phyloP scores from a whole-genome alignment of 2,113 vertebrate genomes.

The Pelmatolapia mariae region DNA sequence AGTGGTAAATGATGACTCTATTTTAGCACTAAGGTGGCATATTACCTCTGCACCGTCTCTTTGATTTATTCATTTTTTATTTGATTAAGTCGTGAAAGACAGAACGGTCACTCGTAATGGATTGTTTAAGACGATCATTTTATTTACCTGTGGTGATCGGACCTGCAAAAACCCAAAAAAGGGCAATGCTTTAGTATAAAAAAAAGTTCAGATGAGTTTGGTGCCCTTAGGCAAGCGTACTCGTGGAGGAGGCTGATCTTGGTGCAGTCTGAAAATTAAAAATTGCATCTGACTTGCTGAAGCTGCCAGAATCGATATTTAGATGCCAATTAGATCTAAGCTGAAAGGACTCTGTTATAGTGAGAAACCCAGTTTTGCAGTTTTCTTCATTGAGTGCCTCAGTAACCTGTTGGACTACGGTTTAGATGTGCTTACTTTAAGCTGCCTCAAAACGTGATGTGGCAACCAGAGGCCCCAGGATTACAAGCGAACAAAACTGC shows the following conservation, averaged over 20 bases:
- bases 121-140: background rate
- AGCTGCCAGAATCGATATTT: background rate
- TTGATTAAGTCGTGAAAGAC: background rate
- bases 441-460: background rate
- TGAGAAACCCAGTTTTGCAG: background rate
- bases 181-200: background rate
- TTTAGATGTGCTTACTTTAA: background rate
- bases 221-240: background rate
- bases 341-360: background rate
- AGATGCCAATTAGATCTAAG: background rate
- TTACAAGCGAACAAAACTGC: background rate
- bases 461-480: background rate
- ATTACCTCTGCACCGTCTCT: background rate
- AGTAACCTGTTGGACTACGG: background rate
- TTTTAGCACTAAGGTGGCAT: background rate
- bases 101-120: background rate
- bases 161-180: background rate
- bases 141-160: background rate
- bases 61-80: background rate
- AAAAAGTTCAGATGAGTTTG: background rate
- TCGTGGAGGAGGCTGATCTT: background rate
- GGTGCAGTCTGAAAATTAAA: background rate
- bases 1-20: slow-evolving; percentile 15
- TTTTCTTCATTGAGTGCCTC: background rate
- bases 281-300: background rate